Evolutionary conservation across 2,888 invertebrate genomes (phyloP).

Genomic region (Stomorhina lunata): DNA sequence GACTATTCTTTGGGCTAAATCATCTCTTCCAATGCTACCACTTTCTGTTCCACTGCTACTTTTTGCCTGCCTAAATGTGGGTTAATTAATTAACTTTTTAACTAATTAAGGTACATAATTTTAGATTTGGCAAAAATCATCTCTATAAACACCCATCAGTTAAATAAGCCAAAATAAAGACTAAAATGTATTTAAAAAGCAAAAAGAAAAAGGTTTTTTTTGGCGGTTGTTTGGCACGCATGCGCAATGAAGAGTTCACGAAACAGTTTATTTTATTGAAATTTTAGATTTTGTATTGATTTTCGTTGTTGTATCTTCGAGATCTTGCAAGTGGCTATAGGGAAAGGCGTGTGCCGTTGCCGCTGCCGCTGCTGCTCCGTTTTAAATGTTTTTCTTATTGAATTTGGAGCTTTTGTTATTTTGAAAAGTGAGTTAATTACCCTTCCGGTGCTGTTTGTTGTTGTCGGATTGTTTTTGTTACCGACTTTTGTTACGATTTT

Average conservation of each 20-base stretch:
- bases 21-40: background rate
- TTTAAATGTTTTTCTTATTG: constrained; percentile 39
- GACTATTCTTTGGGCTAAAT: background rate
- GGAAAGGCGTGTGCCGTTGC: constrained; percentile 64
- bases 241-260: constrained; percentile 15
- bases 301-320: constrained; percentile 5
- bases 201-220: constrained; percentile 38
- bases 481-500: constrained; percentile 6
- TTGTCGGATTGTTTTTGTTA: constrained; percentile 22
- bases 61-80: constrained; percentile 27
- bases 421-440: constrained; percentile 77
- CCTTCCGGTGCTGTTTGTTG: constrained; percentile 73
- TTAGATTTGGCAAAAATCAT: constrained; percentile 48
- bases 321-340: constrained; percentile 35
- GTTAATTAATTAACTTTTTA: constrained; percentile 58
- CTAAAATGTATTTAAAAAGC: background rate
- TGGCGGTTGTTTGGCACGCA: background rate
- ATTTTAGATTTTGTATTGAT: background rate
- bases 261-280: constrained; percentile 2
- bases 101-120: constrained; percentile 57
- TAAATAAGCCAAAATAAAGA: background rate
- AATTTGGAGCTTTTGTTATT: constrained; percentile 53
- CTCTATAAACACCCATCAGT: constrained; percentile 51
- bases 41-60: background rate
- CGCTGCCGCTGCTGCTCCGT: constrained; percentile 47